These are phyloP conservation scores for Laterallus jamaicensis DNA, from an alignment of 2,113 vertebrate species.

Conservation along the genomic window DNA sequence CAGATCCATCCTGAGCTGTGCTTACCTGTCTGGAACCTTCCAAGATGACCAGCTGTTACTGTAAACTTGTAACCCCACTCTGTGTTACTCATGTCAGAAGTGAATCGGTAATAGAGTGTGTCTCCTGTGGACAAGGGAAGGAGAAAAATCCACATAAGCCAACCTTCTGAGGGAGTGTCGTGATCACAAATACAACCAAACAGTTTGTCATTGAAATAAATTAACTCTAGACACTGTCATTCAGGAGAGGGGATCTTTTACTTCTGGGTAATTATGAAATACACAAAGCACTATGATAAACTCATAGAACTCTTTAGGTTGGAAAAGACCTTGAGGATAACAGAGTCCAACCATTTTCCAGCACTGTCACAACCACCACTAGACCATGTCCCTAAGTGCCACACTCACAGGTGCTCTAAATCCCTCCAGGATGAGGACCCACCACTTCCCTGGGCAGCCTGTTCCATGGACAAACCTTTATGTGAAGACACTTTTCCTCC, in stretches of 20 bases:
- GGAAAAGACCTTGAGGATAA: too few relatives aligned
- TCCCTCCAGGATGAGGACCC: too few relatives aligned
- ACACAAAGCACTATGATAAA: background rate
- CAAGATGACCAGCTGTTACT: constrained; percentile 93
- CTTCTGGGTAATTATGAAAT: background rate
- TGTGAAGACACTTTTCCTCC: too few relatives aligned
- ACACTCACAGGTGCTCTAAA: too few relatives aligned
- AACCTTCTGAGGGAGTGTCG: background rate
- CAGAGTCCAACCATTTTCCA: too few relatives aligned
- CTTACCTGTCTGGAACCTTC: constrained; percentile 95
- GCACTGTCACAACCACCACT: too few relatives aligned
- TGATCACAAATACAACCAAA: background rate
- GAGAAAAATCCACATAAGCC: background rate
- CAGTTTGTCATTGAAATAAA: background rate
- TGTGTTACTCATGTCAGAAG: constrained; percentile 97
- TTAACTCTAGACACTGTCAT: background rate
- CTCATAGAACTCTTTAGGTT: too few relatives aligned
- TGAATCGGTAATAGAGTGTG: constrained; percentile 91
- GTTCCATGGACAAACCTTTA: too few relatives aligned
- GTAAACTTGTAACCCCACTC: constrained; percentile 99
- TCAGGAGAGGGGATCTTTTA: background rate
- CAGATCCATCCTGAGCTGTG: background rate
- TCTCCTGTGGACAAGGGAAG: constrained; percentile 79
- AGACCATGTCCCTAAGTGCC: too few relatives aligned
- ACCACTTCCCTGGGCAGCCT: too few relatives aligned